Evolutionary conservation across 1,140 invertebrate species (phyloP).

Genomic region (Pseudomyrmex pallidus): DNA sequence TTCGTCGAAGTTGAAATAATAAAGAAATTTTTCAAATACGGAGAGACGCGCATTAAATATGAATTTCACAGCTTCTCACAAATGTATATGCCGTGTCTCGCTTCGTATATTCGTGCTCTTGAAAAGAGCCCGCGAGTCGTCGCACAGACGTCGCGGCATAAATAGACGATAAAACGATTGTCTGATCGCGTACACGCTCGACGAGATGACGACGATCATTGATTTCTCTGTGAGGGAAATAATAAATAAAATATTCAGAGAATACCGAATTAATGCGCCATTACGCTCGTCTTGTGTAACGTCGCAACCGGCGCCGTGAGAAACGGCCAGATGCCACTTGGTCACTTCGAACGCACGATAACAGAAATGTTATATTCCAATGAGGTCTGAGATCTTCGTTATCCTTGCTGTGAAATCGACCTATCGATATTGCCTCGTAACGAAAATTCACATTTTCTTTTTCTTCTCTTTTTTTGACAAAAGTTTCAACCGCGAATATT

Average conservation of each 20-base stretch:
- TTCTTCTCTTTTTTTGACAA: no score
- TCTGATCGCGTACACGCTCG: slow-evolving; percentile 33
- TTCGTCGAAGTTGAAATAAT: no score
- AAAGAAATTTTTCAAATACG: no score
- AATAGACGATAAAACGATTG: slow-evolving; percentile 24
- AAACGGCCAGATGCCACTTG: slow-evolving; percentile 64
- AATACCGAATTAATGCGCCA: slow-evolving; percentile 37
- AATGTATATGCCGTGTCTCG: no score
- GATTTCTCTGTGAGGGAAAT: slow-evolving; percentile 69
- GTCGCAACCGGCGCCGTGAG: slow-evolving; percentile 64
- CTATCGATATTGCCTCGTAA: not conserved
- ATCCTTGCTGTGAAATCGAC: slow-evolving; percentile 21
- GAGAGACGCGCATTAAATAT: no score
- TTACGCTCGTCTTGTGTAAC: slow-evolving; percentile 69
- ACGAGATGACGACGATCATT: slow-evolving; percentile 68
- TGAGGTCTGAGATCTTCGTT: slow-evolving; percentile 46
- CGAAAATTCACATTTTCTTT: no score
- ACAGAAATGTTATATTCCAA: slow-evolving; percentile 39
- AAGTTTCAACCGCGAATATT: no score
- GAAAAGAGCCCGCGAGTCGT: not conserved
- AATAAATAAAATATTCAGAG: slow-evolving; percentile 72
- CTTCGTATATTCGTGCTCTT: not conserved
- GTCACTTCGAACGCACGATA: slow-evolving; percentile 54
- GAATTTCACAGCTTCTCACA: no score
- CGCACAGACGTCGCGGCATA: not conserved